Conservation (phyloP, 2,888 invertebrate genomes). For the Dicyrtoma fusca region DNA sequence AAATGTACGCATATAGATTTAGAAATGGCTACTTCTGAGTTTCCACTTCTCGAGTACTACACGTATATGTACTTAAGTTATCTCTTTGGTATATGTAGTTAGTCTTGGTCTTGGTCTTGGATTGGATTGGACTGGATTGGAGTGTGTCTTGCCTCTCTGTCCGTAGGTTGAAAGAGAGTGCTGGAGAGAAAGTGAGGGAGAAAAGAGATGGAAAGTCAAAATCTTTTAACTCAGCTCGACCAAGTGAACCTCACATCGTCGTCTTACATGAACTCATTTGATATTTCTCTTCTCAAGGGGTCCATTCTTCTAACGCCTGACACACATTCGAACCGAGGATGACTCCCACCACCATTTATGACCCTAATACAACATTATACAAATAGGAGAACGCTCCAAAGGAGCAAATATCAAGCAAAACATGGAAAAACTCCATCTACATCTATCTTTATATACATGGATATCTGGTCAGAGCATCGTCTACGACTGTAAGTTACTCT, state of each 20-base stretch:
- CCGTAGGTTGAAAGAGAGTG: not conserved
- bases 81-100: no score
- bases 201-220: not conserved
- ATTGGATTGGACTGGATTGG: no score
- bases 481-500: no score
- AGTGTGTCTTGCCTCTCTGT: no score
- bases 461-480: not conserved
- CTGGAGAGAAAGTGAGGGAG: not conserved
- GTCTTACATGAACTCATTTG: conserved; percentile 31
- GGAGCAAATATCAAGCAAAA: not conserved
- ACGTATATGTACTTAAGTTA: no score
- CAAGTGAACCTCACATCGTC: not conserved
- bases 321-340: conserved; percentile 27
- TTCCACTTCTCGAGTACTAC: no score
- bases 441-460: not conserved
- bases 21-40: no score
- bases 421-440: not conserved
- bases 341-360: conserved; percentile 24
- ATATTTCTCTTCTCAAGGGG: conserved; percentile 35
- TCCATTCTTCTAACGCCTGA: conserved; percentile 26
- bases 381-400: not conserved
- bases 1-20: no score
- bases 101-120: no score
- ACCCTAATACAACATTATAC: conserved; percentile 7
- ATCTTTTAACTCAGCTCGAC: no score